Conservation (phyloP, 2,113 vertebrate genomes). For the Felis chaus region DNA sequence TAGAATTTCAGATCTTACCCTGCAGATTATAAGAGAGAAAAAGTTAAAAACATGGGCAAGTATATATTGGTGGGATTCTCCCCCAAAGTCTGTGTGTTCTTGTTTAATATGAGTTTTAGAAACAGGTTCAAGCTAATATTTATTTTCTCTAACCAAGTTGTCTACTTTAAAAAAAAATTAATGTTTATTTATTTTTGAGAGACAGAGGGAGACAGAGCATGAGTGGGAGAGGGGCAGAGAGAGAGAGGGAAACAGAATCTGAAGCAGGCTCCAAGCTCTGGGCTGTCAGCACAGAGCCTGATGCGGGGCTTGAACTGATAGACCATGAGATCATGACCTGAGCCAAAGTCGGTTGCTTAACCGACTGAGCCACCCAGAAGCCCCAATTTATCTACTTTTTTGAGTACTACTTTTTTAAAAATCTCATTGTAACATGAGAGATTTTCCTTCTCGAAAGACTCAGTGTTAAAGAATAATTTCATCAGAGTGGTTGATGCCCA, state of each 20-base stretch:
- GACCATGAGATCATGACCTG: too few relatives aligned
- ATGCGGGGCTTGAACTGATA: too few relatives aligned
- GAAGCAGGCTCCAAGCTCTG: too few relatives aligned
- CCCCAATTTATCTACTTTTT: neutral
- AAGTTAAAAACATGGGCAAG: neutral
- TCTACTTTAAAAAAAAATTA: neutral
- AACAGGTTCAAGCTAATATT: neutral
- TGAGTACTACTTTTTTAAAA: neutral
- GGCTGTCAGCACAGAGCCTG: too few relatives aligned
- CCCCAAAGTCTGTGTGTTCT: neutral
- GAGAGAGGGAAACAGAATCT: too few relatives aligned
- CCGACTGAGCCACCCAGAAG: too few relatives aligned
- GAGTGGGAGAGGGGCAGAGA: too few relatives aligned
- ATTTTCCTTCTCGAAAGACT: neutral
- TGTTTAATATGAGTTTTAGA: neutral
- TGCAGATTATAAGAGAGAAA: neutral
- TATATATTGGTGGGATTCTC: neutral
- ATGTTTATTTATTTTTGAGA: too few relatives aligned
- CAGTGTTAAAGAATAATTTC: slow-evolving; percentile 22
- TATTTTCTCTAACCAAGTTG: neutral
- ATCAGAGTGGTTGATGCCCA: neutral
- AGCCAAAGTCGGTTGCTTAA: too few relatives aligned
- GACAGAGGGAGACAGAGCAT: too few relatives aligned
- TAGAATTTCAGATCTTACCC: neutral
- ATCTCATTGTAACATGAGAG: neutral